Base-by-base conservation (phyloP, 2,888 invertebrate species). In the Chromoteleia sp. region DNA sequence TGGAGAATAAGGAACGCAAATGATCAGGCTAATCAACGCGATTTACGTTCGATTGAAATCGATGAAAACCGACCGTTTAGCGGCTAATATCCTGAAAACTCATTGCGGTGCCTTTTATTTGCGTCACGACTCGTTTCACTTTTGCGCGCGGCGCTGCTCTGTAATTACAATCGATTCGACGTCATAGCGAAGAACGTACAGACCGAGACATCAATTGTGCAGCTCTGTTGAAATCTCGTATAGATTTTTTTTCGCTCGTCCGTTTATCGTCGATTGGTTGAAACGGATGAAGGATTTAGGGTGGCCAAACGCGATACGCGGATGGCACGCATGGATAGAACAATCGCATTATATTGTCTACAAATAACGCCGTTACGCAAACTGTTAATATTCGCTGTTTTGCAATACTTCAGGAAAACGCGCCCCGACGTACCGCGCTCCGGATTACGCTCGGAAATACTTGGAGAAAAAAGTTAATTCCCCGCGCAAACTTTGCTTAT, bases 31-130 rank as follows among this genome's bases (percentile, higher is more conserved):
- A 71, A 78, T 48, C 39, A 59, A 33, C 25, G 29, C 29, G 43
- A 78, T 68, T 71, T 74, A 68, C 52, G 68, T 48, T 59, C 25
- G 43, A 78, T 73, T 36, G 73, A 71, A 78, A 78, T 59, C 59
- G 61, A 56, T 59, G 41, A 33, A 74, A 54, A 54, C 39, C 36
- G 25, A 39, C 30, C 68, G 80, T 63, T 80, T 80, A 68, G 19
- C 65, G 56, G 59, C 19, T 63, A 73, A 73, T 73, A 74, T 68
- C 36, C 65, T 76, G 70, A 75, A 80, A 83, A 76, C 74, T 83
- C 82, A 83, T 83, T 77, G 73, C 76, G 65, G 61, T 30, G 61
- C 41, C 19, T 70, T 82, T 82, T 76, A 81, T 84, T 81, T 82
- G 68, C 73, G 78, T 73, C 70, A 75, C 59, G 74, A 70, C 30